Evolutionary conservation across 2,797 vertebrate genomes (phyloP), one percentile per base, ranked within the genome.

Genomic region (Lacerta agilis): DNA sequence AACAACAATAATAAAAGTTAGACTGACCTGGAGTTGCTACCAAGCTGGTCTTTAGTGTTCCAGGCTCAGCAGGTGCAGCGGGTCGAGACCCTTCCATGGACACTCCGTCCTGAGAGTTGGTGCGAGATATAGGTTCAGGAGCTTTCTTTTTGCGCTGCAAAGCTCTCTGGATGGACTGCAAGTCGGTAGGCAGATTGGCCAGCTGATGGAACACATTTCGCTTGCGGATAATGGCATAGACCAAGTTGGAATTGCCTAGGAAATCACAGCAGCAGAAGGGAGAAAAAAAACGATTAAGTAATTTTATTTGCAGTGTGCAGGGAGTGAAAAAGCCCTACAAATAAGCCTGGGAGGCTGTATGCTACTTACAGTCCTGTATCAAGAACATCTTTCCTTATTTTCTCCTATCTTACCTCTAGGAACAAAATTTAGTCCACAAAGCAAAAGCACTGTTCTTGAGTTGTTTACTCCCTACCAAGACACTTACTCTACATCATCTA

Each of bases 201-300:
- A 99, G 96, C 96, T 99, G 98, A 94, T 99, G 99, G 95, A 99
- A 99, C 43, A 98, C 97, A 0, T 98, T 98, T 33, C 99, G 97
- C 93, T 99, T 99, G 84, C 98, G 98, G 94, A 99, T 99, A 93
- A 99, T 98, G 92, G 98, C 98, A 0, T 99, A 99, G n/a, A 99
- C 98, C 94, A 99, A 94, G 94, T 98, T 99, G 89, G 94, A 98
- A 96, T 99, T 99, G 13, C 98, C 98, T 99, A 94, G 1, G 94
- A 98, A 95, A 58, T 94, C 96, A 77, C 36, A 90, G 49, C 38
- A 84, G 82, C 2, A 66, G 87, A 84, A 82, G 0, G 76, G 76
- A 17, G 43, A 8, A 45, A 77, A 45, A 33, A 87, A n/a, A 73
- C 11, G 3, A 27, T 86, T 80, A 86, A 15, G 33, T 43, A 3